Evolutionary conservation across 2,797 vertebrate species (phyloP).

Genomic region (Pseudochirops cupreus): DNA sequence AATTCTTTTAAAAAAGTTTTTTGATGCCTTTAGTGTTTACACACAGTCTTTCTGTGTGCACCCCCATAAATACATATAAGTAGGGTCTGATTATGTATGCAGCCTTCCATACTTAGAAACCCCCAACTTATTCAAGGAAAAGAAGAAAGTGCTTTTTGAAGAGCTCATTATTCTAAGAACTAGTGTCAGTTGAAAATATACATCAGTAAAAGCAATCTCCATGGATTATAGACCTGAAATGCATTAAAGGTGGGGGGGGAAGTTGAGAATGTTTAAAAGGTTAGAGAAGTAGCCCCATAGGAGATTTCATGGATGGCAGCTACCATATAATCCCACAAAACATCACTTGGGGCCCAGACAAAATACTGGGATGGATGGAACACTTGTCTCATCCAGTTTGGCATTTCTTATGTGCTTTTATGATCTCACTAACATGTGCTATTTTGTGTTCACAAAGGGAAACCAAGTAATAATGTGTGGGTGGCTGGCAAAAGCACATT

Average conservation of each 20-base stretch:
- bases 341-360: neutral
- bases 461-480: neutral
- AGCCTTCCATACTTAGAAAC: neutral
- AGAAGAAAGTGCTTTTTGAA: neutral
- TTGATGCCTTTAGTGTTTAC: neutral
- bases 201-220: neutral
- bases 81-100: neutral
- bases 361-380: neutral
- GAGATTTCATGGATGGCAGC: neutral
- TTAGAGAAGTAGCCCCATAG: neutral
- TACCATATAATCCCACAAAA: neutral
- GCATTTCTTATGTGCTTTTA: neutral
- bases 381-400: neutral
- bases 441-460: slow-evolving; percentile 2
- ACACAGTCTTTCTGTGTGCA: neutral
- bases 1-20: neutral
- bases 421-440: slow-evolving; percentile 1
- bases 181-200: neutral
- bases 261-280: neutral
- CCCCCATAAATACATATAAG: neutral
- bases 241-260: neutral
- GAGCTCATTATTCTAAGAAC: neutral
- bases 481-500: neutral
- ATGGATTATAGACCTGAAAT: neutral
- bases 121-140: neutral